Evolutionary conservation across 2,888 invertebrate genomes (phyloP).

Genomic region (Leptinotarsa haldemani): DNA sequence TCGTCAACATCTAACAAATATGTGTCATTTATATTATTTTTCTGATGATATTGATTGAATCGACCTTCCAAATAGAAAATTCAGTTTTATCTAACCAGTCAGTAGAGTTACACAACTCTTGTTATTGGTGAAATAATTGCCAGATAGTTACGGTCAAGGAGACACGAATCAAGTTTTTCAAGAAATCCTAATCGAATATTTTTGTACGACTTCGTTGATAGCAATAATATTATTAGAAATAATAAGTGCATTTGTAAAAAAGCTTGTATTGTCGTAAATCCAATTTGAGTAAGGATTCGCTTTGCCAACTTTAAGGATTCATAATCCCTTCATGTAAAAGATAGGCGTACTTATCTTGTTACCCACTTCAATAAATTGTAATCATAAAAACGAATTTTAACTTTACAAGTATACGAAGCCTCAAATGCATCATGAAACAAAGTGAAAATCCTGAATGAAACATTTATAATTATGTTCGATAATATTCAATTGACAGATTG

Average conservation of each 20-base stretch:
- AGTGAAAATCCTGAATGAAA: no score
- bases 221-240: conserved; percentile 23
- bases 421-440: no score
- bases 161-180: neutral
- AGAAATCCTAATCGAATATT: neutral
- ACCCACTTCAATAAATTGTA: neutral
- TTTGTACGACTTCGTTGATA: conserved; percentile 23
- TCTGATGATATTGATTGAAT: no score
- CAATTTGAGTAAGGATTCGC: conserved; percentile 16
- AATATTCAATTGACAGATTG: no score
- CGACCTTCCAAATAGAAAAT: no score
- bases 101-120: neutral
- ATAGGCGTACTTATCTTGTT: conserved; percentile 1
- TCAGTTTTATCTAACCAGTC: no score
- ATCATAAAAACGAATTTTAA: neutral
- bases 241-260: conserved; percentile 13
- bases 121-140: neutral
- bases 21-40: no score
- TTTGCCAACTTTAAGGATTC: conserved; percentile 17
- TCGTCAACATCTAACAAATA: no score
- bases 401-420: no score
- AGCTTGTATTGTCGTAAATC: conserved; percentile 15
- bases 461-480: no score
- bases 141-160: neutral
- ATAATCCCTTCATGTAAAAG: conserved; percentile 17